These are phyloP conservation scores for Axis porcinus DNA, from an alignment of 2,113 vertebrate species.

Conservation along the genomic window DNA sequence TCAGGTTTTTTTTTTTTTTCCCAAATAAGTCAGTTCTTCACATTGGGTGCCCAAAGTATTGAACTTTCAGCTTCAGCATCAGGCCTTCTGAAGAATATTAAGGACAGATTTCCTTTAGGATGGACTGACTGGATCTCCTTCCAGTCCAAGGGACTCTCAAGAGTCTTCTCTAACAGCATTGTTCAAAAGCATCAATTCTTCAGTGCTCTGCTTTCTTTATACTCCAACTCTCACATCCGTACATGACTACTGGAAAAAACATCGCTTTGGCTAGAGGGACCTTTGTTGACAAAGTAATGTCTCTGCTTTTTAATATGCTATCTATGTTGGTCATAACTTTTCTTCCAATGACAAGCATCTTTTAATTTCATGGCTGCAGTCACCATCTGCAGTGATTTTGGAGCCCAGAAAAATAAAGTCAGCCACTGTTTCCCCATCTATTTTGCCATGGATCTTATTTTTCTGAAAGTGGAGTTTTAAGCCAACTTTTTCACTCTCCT, in stretches of 20 bases:
- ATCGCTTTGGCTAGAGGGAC: rapidly evolving
- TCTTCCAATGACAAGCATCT: neutral
- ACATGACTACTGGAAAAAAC: neutral
- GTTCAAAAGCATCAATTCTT: neutral
- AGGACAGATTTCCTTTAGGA: neutral
- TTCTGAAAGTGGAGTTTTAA: neutral
- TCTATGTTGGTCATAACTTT: neutral
- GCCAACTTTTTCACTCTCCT: neutral
- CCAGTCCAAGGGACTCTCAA: neutral
- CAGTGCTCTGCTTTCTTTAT: neutral
- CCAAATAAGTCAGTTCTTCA: neutral
- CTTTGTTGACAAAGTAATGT: neutral
- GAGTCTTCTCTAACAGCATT: neutral
- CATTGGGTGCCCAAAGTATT: neutral
- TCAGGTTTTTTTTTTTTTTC: neutral
- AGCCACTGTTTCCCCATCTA: neutral
- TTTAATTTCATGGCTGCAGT: neutral
- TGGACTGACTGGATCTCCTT: neutral
- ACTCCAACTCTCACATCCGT: neutral
- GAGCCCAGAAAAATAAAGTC: neutral
- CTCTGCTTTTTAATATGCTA: neutral
- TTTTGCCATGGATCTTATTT: neutral
- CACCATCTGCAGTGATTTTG: neutral
- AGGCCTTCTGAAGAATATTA: neutral
- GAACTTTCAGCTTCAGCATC: neutral